Base-by-base conservation (phyloP, 2,888 invertebrate genomes). In the Chaetogeoica ovagalla region DNA sequence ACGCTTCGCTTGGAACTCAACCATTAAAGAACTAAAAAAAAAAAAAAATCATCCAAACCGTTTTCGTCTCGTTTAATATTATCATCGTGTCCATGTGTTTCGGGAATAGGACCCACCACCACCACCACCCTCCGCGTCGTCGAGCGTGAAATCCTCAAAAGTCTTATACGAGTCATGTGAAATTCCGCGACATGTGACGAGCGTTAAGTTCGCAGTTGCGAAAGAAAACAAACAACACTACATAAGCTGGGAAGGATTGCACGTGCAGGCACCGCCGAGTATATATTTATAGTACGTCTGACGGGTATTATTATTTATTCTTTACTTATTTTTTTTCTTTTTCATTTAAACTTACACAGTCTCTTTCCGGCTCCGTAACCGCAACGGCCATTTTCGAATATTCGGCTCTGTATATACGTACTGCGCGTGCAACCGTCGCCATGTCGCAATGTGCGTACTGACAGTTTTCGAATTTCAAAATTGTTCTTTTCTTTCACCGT, bases 211-310 rank as follows among this genome's bases (percentile, higher is more conserved):
- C 30, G 55, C 17, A 55, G 11, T 65, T 8, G 63, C 17, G 21
- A 39, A 37, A 43, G 9, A 39, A 55, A 39, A 63, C 52, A 73
- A 63, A 74, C 21, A 55, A 65, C 63, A 30, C 30, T 30, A 30
- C n/a, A n/a, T 74, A 65, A 74, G 55, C 65, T 55, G 74, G 11
- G 73, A 74, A 74, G 48, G 63, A 63, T 63, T 63, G 73, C 63
- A 74, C 63, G 13, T 74, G 30, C 30, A 30, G 55, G 15, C 6
- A 21, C 17, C n/a, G 9, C 17, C n/a, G 9, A 74, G 39, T 73
- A 30, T 6, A 55, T 43, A 43, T 43, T 17, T 66, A 13, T 68
- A 65, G 52, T 19, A 63, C 21, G 37, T 52, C 37, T 6, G 21
- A 21, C 30, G 21, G 11, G 37, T 17, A 1, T 30, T n/a, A 23